These are phyloP conservation scores for Mustelus asterias DNA, from an alignment of 2,113 vertebrate species.

Conservation along the genomic window DNA sequence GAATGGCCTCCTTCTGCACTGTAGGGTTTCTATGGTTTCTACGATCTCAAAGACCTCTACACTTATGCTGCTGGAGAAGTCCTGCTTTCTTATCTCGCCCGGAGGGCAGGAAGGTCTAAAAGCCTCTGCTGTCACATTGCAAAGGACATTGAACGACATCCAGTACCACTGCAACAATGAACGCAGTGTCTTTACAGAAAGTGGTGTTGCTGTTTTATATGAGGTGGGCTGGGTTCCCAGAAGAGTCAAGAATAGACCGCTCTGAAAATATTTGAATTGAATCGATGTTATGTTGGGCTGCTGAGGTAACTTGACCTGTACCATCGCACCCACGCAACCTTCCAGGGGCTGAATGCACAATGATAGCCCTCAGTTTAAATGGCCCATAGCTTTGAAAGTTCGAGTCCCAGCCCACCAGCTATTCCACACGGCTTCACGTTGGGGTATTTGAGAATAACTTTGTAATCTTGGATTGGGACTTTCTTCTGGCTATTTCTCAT, in stretches of 20 bases:
- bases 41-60: neutral
- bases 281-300: neutral
- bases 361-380: neutral
- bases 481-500: neutral
- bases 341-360: neutral
- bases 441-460: neutral
- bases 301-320: neutral
- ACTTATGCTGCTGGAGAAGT: neutral
- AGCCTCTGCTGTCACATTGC: neutral
- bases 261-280: conserved; percentile 15
- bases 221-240: neutral
- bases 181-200: neutral
- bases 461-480: neutral
- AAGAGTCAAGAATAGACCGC: neutral
- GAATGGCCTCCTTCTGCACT: too few species aligned
- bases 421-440: neutral
- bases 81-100: neutral
- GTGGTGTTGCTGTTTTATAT: neutral
- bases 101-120: neutral
- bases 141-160: neutral
- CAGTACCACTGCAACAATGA: neutral
- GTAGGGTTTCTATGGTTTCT: too few species aligned
- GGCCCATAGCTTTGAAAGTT: neutral
- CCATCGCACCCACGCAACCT: too few species aligned
- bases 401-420: neutral